Conservation (phyloP, 92 coral and sea anemone species). For the Epizoanthus scotinus region DNA sequence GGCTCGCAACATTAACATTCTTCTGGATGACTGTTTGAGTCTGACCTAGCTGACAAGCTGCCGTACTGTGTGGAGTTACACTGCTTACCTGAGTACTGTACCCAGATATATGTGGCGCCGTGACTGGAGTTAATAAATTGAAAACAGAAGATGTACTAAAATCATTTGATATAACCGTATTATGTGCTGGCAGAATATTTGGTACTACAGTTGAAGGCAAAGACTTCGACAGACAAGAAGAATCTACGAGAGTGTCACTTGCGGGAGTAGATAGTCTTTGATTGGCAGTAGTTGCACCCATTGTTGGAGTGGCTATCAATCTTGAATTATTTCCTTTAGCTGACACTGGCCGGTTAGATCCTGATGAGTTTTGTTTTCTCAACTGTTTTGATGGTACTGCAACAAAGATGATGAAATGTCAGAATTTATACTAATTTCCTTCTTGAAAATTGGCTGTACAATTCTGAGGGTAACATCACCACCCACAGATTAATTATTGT, state of each 20-base stretch:
- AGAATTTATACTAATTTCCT: background rate
- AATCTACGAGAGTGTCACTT: background rate
- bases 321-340: conserved; percentile 1
- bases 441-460: background rate
- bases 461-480: background rate
- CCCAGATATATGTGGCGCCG: background rate
- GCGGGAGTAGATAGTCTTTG: background rate
- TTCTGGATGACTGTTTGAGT: background rate
- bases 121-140: background rate
- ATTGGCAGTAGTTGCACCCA: background rate
- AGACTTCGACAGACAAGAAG: conserved; percentile 6
- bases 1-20: background rate
- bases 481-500: background rate
- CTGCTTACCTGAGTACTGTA: background rate
- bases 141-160: background rate
- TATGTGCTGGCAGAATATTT: conserved; percentile 11
- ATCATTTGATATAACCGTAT: background rate
- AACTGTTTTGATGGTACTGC: background rate
- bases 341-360: background rate
- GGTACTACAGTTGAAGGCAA: background rate
- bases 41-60: background rate
- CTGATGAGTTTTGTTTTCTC: conserved; percentile 5
- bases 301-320: background rate
- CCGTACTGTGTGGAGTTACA: conserved; percentile 4
- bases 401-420: background rate